Evolutionary conservation across 2,888 invertebrate species (phyloP), one percentile per base, ranked within the genome.

Genomic region (Phania funesta): DNA sequence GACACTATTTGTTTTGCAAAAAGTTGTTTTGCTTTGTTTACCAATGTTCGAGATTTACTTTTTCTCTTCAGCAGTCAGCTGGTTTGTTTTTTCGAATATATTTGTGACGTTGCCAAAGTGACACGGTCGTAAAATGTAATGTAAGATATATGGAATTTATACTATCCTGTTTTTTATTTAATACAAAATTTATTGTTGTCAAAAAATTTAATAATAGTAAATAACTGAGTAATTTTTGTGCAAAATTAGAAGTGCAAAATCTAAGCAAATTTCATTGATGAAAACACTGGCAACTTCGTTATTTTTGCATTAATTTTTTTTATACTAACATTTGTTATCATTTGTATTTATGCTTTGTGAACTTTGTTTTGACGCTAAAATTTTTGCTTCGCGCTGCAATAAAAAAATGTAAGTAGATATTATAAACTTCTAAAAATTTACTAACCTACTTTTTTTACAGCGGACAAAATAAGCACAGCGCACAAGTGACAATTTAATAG

Each of bases 381-480:
- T 22, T 22, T 48, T 20, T 22, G 18, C 48, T 20, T 20, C 48
- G 22, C 18, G 7, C 20, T 22, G 11, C n/a, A 41, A 41, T 48
- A 48, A 48, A 22, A 44, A 48, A 48, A 48, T 48, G 48, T 48
- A 48, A 50, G 50, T 44, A 44, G 18, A 41, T 41, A 11, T 11
- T 11, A 41, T 41, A 16, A 41, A 44, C 44, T 16, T 16, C n/a
- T 44, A 11, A 18, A 44, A 44, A 44, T 18, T 11, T 44, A 44
- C n/a, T 18, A 18, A 44, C 7, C 44, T 44, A 18, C 16, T 44
- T 44, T 44, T 18, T 60, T 26, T 77, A 9, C 56, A 87, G 87
- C 87, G 87, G 87, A 8, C 86, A 87, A 16, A 87, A 87, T 67
- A 84, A 87, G 38, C 87, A 86, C 7, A 84, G 83, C 3, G 85